Evolutionary conservation across 2,888 invertebrate species (phyloP).

Genomic region (Heliconius erato): DNA sequence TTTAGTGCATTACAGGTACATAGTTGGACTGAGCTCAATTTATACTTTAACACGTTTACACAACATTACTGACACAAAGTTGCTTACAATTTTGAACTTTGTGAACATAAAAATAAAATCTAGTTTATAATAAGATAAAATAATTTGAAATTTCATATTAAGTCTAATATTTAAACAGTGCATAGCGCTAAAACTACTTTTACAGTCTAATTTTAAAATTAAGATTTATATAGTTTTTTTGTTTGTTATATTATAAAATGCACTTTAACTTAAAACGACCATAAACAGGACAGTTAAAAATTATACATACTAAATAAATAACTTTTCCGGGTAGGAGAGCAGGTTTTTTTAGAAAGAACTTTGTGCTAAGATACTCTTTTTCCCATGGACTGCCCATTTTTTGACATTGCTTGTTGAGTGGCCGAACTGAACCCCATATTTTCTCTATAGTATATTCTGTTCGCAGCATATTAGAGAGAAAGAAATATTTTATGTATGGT

Average conservation of each 20-base stretch:
- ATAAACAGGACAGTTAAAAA: background rate
- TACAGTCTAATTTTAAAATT: conserved; percentile 32
- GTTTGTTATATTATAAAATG: background rate
- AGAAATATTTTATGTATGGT: too few species aligned
- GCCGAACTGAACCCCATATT: too few species aligned
- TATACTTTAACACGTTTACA: conserved; percentile 52
- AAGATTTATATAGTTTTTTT: conserved; percentile 1
- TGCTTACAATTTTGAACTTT: conserved; percentile 18
- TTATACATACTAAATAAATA: background rate
- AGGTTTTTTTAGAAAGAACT: background rate
- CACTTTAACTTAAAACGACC: background rate
- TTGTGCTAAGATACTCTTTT: background rate
- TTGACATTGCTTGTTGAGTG: too few species aligned
- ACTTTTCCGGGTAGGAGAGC: background rate
- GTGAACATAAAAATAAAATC: background rate
- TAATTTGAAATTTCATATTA: conserved; percentile 45
- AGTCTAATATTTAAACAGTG: conserved; percentile 44
- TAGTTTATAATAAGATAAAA: conserved; percentile 21
- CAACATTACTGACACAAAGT: conserved; percentile 33
- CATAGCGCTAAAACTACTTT: conserved; percentile 45
- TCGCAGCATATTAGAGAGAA: background rate
- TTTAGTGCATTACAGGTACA: conserved; percentile 46
- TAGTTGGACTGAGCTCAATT: conserved; percentile 49
- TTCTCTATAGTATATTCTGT: too few species aligned
- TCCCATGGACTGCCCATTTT: too few species aligned